Base-by-base conservation (phyloP, 2,797 vertebrate genomes). In the Channallabes apus region DNA sequence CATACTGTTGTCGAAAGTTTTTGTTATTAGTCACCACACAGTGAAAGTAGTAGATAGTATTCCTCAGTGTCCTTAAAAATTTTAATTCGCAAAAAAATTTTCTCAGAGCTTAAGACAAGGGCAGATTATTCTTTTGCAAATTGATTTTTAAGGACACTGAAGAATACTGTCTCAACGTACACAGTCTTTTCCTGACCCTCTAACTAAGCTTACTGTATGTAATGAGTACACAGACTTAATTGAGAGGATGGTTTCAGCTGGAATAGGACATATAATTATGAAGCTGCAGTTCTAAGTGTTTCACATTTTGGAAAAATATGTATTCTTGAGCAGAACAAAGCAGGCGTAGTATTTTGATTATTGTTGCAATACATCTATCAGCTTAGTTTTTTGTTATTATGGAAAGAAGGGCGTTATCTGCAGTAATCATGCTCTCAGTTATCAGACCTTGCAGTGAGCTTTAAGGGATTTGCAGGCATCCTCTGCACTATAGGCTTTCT, bases 401-500 rank as follows among this genome's bases (percentile, higher is more conserved):
- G 81, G 67, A 86, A 88, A 87, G 46, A 85, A 54, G 81, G 78
- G 84, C 88, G 86, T 92, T 89, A 82, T 77, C 75, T 90, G 85
- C 89, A 89, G 91, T 93, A 91, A 92, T 93, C 90, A 90, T 86
- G 84, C 82, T 83, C 84, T 90, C 83, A 80, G 72, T 46, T 80
- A 29, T 80, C 86, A 83, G 91, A 90, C n/a, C 88, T 86, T 80
- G 85, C 84, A 82, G 73, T 6, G 46, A 91, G 91, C 89, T 92
- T 90, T 89, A 86, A 89, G 73, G 90, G 93, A 91, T 92, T 94
- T 93, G 87, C 86, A 76, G 86, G 89, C 83, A 90, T 93, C 75
- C 65, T 69, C 84, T 90, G 86, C 78, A 87, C 64, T 87, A 56
- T 68, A 82, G 83, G 88, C 77, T 86, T 46, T 80, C 82, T 86